phyloP scores from a whole-genome alignment of 2,888 invertebrate genomes.

The Drosophila atripex region DNA sequence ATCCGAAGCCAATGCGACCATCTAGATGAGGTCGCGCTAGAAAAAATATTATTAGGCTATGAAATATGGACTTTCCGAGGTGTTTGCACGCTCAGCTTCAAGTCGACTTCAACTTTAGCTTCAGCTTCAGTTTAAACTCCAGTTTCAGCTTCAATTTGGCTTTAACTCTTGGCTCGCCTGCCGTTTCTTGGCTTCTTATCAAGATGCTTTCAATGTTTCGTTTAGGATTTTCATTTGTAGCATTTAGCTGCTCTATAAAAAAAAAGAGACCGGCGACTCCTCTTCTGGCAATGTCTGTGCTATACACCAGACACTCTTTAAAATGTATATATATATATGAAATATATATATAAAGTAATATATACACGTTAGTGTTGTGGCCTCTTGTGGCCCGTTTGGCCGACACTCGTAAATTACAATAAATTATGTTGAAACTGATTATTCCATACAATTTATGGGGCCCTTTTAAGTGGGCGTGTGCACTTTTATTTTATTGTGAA shows the following conservation, averaged over 20 bases:
- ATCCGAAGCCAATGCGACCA: conserved; percentile 22
- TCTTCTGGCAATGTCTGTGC: conserved; percentile 64
- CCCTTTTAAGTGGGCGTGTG: conserved; percentile 79
- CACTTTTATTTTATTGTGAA: conserved; percentile 80
- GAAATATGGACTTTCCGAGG: conserved; percentile 70
- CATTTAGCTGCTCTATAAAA: conserved; percentile 76
- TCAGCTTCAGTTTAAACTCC: conserved; percentile 7
- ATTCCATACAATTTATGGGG: conserved; percentile 78
- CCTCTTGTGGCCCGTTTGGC: conserved; percentile 58
- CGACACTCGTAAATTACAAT: conserved; percentile 79
- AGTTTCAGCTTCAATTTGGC: conserved; percentile 25
- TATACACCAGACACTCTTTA: conserved; percentile 37
- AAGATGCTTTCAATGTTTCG: conserved; percentile 79
- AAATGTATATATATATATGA: conserved; percentile 12
- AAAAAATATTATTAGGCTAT: conserved; percentile 69
- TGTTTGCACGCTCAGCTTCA: conserved; percentile 69
- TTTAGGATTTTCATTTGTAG: conserved; percentile 79
- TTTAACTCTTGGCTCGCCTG: conserved; percentile 32
- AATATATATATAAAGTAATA: conserved; percentile 12
- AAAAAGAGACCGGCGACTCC: conserved; percentile 46
- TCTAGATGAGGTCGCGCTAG: conserved; percentile 38
- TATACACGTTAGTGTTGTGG: conserved; percentile 12
- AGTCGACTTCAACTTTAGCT: conserved; percentile 37
- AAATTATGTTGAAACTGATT: conserved; percentile 79
- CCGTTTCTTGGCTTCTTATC: conserved; percentile 59